Percentiles rank a stretch among this genome's conserved stretches.
Conservation (phyloP, 2,797 vertebrate genomes). For the Thunnus albacares region DNA sequence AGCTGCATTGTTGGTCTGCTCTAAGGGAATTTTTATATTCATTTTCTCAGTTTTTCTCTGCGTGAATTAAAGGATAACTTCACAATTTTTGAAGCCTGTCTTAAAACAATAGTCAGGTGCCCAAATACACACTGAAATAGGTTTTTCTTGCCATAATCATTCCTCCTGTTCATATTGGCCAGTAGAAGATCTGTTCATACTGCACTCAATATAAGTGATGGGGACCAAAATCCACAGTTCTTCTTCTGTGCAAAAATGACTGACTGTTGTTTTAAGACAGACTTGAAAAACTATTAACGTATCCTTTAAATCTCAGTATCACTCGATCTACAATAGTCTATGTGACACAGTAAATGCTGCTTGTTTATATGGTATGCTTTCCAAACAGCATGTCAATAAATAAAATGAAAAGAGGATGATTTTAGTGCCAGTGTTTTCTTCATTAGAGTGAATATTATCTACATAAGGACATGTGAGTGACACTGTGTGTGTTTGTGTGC, state of each 20-base stretch:
- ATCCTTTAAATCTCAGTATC: background rate
- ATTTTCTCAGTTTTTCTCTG: background rate
- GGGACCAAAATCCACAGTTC: background rate
- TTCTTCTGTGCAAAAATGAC: background rate
- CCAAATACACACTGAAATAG: too few species aligned
- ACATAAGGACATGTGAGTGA: conserved; percentile 1
- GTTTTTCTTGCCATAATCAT: too few species aligned
- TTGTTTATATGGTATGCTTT: conserved; percentile 6
- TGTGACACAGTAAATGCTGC: background rate
- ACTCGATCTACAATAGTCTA: background rate
- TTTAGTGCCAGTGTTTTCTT: background rate
- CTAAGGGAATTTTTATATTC: background rate
- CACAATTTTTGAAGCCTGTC: background rate
- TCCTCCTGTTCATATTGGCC: too few species aligned
- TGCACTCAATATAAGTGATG: background rate
- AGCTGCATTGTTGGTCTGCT: background rate
- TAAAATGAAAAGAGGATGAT: background rate
- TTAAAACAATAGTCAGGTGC: too few species aligned
- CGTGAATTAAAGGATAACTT: background rate
- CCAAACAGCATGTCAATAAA: conserved; percentile 29
- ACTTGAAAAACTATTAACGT: too few species aligned
- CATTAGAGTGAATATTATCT: background rate
- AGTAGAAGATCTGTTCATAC: background rate
- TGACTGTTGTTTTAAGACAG: too few species aligned
- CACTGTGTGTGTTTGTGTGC: conserved; percentile 23